Base-by-base conservation (phyloP, 1,140 invertebrate species). In the Anastatus disparis region DNA sequence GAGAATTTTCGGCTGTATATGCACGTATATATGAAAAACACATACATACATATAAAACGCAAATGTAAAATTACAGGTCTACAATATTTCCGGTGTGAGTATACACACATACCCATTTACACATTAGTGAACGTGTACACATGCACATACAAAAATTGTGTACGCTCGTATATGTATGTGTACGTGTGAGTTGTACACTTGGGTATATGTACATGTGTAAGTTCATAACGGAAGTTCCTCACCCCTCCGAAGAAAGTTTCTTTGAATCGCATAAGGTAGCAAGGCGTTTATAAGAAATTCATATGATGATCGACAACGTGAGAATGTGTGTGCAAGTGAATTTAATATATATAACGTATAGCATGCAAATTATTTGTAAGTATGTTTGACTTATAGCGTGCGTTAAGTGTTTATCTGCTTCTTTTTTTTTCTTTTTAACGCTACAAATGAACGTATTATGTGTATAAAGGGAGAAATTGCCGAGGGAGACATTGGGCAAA, bases 201-300 rank as follows among this genome's bases (percentile, higher is more conserved):
- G n/a, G n/a, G n/a, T n/a, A n/a, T n/a, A n/a, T n/a, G n/a, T n/a
- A n/a, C n/a, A 6, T 22, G 15, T 17, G 55, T 8, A 26, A 59
- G 56, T 42, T n/a, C 13, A 26, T n/a, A 13, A 22, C 22, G 12
- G 22, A 12, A 8, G 22, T 9, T 22, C 44, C 56, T 59, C 38
- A 59, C 56, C 56, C 56, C 44, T 59, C 38, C n/a, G n/a, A n/a
- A n/a, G 13, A 1, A 8, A 42, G 1, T 15, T 42, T 17, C n/a
- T 12, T 26, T 26, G 22, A 26, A 52, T 27, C 27, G 1, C 20
- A 26, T 9, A 52, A 62, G 10, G 15, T 31, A 48, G 15, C n/a
- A n/a, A n/a, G n/a, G n/a, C n/a, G n/a, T 52, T 64, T n/a, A 52
- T 52, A 52, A 38, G 61, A 52, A 64, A 64, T 42, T 31, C 38